These are phyloP conservation scores for Gonocerus acuteangulatus DNA, from an alignment of 2,888 invertebrate species.

Conservation along the genomic window DNA sequence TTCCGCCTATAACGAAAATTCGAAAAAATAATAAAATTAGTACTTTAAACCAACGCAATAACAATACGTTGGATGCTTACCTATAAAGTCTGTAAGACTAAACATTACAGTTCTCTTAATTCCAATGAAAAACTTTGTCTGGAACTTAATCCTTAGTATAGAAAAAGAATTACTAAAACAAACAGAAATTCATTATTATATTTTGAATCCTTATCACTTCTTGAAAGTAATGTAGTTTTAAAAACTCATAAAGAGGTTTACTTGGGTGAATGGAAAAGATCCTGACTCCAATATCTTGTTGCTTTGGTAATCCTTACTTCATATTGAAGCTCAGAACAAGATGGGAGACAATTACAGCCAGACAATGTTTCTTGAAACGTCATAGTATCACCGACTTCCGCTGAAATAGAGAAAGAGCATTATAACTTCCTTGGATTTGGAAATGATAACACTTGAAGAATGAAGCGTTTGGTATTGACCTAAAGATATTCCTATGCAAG, in stretches of 20 bases:
- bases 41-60: too few relatives aligned
- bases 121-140: constrained; percentile 21
- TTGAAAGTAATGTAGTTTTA: too few relatives aligned
- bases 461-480: constrained; percentile 8
- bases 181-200: background rate
- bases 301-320: background rate
- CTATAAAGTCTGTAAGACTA: constrained; percentile 20
- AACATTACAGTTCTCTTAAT: constrained; percentile 21
- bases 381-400: too few relatives aligned
- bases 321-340: constrained; percentile 34
- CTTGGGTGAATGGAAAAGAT: background rate
- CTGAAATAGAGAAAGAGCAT: too few relatives aligned
- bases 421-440: background rate
- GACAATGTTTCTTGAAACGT: background rate
- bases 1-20: too few relatives aligned
- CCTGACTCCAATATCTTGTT: constrained; percentile 1
- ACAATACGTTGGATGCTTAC: too few relatives aligned
- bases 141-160: constrained; percentile 13
- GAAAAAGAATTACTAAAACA: constrained; percentile 15
- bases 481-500: constrained; percentile 17
- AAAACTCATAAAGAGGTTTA: background rate
- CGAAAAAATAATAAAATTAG: too few relatives aligned
- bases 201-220: background rate
- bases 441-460: constrained; percentile 17
- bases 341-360: constrained; percentile 35